Base-by-base conservation (phyloP, 1,140 invertebrate genomes). In the Hycleus phaleratus region DNA sequence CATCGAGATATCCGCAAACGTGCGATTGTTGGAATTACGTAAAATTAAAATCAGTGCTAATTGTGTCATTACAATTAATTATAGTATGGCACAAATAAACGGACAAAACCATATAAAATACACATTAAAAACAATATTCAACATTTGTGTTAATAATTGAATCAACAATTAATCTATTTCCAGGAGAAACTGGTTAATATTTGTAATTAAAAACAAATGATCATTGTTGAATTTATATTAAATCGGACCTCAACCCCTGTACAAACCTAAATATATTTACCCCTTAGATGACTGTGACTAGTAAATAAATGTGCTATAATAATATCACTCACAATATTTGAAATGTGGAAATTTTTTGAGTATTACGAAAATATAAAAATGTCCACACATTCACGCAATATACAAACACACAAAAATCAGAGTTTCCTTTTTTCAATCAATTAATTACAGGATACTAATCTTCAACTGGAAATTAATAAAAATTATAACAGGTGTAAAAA, bases 51-150 rank as follows among this genome's bases (percentile, higher is more conserved):
- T 11, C 18, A 12, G n/a, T 12, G 18, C 5, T 6, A 44, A 24
- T 32, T 32, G 4, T 7, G 32, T 32, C 32, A 32, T 56, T 46
- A 56, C 38, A 48, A 56, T 46, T 18, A 18, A 18, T 18, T 18
- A 18, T 18, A 18, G 18, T 18, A 18, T 18, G 18, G 18, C 18
- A 18, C 18, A 18, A 18, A 18, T 18, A 18, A 18, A 18, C 18
- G 2, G 18, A 18, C 1, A 45, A 45, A 56, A 56, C 53, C 53
- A 56, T 56, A 56, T 45, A 56, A 56, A 47, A 56, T 42, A 56
- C 53, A 48, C 32, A 5, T 3, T 32, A 32, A 7, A 32, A 32
- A 32, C 32, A 32, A 32, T 32, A 7, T 7, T 32, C 9, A 44
- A 44, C 4, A 44, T 9, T 5, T 24, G 18, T 5, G n/a, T 6